Percentiles rank a stretch among this genome's conserved stretches.
Evolutionary conservation across 2,113 vertebrate species (phyloP).

Genomic region (Megaceryle maxima): DNA sequence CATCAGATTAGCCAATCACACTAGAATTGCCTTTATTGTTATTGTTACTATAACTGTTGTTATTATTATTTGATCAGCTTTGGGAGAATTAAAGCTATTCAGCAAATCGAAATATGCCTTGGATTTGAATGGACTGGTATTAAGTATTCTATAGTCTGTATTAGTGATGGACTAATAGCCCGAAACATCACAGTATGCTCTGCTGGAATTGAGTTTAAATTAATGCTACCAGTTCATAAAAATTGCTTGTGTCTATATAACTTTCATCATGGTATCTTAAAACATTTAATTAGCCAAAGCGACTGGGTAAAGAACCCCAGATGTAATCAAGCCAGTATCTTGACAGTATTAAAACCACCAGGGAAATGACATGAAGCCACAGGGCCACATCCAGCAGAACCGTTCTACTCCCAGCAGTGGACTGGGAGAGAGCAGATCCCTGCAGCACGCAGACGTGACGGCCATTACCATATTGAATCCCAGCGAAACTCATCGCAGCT

Average conservation of each 20-base stretch:
- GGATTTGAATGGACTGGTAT: constrained; percentile 37
- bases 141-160: background rate
- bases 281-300: constrained; percentile 14
- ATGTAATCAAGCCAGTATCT: background rate
- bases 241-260: constrained; percentile 23
- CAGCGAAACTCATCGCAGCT: background rate
- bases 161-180: constrained; percentile 42
- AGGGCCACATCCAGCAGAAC: background rate
- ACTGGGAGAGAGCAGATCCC: too few species aligned
- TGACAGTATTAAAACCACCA: background rate
- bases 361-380: background rate
- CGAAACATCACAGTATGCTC: background rate
- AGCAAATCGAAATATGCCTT: constrained; percentile 34
- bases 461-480: background rate
- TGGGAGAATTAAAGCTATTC: constrained; percentile 48
- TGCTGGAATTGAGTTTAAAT: constrained; percentile 53
- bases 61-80: constrained; percentile 55
- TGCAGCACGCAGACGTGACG: rapidly evolving
- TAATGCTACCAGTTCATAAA: constrained; percentile 28
- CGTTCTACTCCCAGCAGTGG: background rate
- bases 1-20: constrained; percentile 60
- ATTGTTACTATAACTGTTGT: background rate
- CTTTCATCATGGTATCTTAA: background rate
- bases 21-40: constrained; percentile 51
- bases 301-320: background rate